A percentile compares a stretch with the other conserved stretches of the same genome.
phyloP scores from a whole-genome alignment of 2,888 invertebrate species.

The Tetranychus piercei region DNA sequence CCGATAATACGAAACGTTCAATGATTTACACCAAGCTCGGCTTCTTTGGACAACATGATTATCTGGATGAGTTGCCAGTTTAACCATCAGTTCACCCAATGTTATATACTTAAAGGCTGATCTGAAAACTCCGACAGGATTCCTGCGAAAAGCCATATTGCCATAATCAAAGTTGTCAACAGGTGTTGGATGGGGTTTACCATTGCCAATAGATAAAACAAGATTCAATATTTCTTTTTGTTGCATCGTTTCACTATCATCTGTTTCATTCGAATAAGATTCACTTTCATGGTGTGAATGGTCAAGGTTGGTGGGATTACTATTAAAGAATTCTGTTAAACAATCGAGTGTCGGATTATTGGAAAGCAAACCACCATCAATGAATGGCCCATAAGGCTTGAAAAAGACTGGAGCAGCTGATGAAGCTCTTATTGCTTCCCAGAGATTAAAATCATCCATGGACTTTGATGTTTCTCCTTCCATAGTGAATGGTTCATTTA shows the following conservation, averaged over 20 bases:
- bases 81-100: conserved; percentile 8
- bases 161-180: conserved; percentile 50
- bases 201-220: conserved; percentile 59
- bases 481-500: conserved; percentile 43
- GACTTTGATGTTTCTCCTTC: not conserved
- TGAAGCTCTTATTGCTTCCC: conserved; percentile 81
- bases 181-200: conserved; percentile 36
- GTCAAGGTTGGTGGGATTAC: conserved; percentile 48
- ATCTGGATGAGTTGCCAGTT: conserved; percentile 16
- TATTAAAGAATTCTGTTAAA: conserved; percentile 76
- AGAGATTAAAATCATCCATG: conserved; percentile 33
- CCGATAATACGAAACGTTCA: conserved; percentile 59
- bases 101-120: not conserved
- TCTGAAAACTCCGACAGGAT: not conserved
- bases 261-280: not conserved
- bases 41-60: conserved; percentile 47
- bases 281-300: not conserved
- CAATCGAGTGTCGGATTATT: conserved; percentile 94
- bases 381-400: conserved; percentile 28
- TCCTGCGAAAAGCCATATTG: not conserved
- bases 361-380: conserved; percentile 75
- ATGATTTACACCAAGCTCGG: conserved; percentile 70
- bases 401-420: conserved; percentile 97
- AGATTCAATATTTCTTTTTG: conserved; percentile 44
- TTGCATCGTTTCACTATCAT: not conserved